Base-by-base conservation (phyloP, 2,797 vertebrate species). In the Microctenopoma stevenorrisi region DNA sequence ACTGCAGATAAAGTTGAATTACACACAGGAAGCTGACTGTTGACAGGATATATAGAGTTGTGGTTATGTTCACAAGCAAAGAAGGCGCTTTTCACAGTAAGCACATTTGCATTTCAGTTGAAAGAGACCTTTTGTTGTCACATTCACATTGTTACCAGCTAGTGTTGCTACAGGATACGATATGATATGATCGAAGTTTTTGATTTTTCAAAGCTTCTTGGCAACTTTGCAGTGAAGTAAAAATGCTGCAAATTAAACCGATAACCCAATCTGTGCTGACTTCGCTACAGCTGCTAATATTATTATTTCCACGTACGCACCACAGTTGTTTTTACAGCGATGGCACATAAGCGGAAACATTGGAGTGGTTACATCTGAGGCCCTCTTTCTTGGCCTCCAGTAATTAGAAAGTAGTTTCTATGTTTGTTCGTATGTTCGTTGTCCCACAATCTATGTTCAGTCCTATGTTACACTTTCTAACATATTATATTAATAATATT, bases 21-120 rank as follows among this genome's bases (percentile, higher is more conserved):
- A 80, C 74, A 86, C 80, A 92, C 91, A 93, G 93, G 92, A 94
- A 93, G 84, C 58, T 5, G 58, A 76, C 65, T 87, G 83, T 80
- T 86, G 82, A 92, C 94, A 93, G 92, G 92, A 94, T 94, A 91
- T 91, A 75, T 86, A 77, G 78, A 85, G 74, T 48, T 93, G 94
- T 87, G 91, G 92, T 93, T 91, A 52, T 82, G 74, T 82, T 89
- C 80, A 76, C 30, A 86, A 68, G 74, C 83, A 76, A 67, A 65
- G 52, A 35, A 69, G 44, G 59, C 44, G 30, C 38, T 64, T 87
- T 86, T 88, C 81, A 69, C 74, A 83, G 68, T 78, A 73, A 86
- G 63, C 75, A 79, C 65, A 79, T 84, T 86, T 84, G 64, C 74
- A 67, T 90, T 79, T 83, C 72, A 58, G 60, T 69, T 77, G 72